Evolutionary conservation across 2,113 vertebrate genomes (phyloP).

Genomic region (Misgurnus anguillicaudatus): DNA sequence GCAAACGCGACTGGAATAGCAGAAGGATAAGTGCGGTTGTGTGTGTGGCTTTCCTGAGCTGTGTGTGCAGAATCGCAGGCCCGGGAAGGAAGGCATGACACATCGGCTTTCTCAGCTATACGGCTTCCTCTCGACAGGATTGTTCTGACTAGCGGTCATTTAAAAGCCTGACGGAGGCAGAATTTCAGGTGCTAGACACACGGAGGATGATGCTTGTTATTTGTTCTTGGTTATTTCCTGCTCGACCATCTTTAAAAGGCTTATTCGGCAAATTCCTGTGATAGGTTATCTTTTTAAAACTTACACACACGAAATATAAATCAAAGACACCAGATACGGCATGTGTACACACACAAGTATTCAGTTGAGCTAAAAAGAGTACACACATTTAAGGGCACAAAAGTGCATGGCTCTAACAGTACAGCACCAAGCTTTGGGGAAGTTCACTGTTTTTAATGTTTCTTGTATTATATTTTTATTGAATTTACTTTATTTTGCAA

Average conservation of each 20-base stretch:
- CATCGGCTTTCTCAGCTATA: constrained; percentile 51
- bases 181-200: constrained; percentile 22
- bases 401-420: neutral
- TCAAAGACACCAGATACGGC: neutral
- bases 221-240: constrained; percentile 52
- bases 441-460: neutral
- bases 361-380: neutral
- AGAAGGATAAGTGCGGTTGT: constrained; percentile 55
- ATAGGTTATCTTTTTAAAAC: constrained; percentile 51
- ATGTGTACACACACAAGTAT: neutral
- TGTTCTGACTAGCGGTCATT: constrained; percentile 32
- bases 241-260: constrained; percentile 12
- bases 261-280: constrained; percentile 54
- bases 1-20: constrained; percentile 47
- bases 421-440: neutral
- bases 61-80: constrained; percentile 41
- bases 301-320: constrained; percentile 22
- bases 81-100: constrained; percentile 55
- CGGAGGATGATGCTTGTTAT: constrained; percentile 15
- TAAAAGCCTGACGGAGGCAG: constrained; percentile 56
- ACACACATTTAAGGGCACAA: neutral
- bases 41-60: constrained; percentile 42
- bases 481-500: neutral
- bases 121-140: constrained; percentile 48
- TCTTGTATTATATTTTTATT: neutral